Evolutionary conservation across 2,113 vertebrate species (phyloP), one percentile per base, ranked within the genome.

Genomic region (Elephas maximus): DNA sequence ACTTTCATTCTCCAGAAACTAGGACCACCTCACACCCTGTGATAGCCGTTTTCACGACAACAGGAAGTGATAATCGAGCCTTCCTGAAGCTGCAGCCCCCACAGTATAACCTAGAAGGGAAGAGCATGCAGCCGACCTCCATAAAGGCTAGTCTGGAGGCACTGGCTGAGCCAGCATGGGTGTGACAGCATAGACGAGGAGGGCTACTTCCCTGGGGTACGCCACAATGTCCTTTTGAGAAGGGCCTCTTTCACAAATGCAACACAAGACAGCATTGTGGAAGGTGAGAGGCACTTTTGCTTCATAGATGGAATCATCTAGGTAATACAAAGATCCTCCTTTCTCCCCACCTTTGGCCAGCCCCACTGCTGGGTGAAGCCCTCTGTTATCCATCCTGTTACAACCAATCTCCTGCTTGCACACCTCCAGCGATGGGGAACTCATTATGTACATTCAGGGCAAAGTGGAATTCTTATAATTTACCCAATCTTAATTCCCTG

Each of bases 1-100:
- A 91, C 7, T 73, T n/a, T 84, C 20, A 48, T n/a, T 63, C 51
- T 63, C 57, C 89, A 73, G 92, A 88, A 95, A 65, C 45, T 33
- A 87, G 44, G 30, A 33, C 37, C 21, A 74, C 73, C 12, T 62
- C 73, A 91, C 6, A 92, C 62, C 33, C 73, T 88, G 23, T 4
- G n/a, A 79, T 4, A 65, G 24, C 67, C 83, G 51, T n/a, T 41
- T n/a, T 94, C 60, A 53, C 0, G 0, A 48, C 45, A 77, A 67
- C 5, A 2, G 14, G 60, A 60, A 74, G 51, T 4, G 41, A 28
- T 71, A 48, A 86, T 37, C 0, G 0, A 94, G 23, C 6, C 81
- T 73, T 71, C 60, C 82, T 0, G 4, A 8, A 28, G 71, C 41
- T 45, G 33, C 33, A 77, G 67, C 2, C 14, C 44, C 20, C 5